A percentile compares a stretch with the other conserved stretches of the same genome.
phyloP scores from a whole-genome alignment of 1,140 invertebrate species.

The Ridgeia piscesae region DNA sequence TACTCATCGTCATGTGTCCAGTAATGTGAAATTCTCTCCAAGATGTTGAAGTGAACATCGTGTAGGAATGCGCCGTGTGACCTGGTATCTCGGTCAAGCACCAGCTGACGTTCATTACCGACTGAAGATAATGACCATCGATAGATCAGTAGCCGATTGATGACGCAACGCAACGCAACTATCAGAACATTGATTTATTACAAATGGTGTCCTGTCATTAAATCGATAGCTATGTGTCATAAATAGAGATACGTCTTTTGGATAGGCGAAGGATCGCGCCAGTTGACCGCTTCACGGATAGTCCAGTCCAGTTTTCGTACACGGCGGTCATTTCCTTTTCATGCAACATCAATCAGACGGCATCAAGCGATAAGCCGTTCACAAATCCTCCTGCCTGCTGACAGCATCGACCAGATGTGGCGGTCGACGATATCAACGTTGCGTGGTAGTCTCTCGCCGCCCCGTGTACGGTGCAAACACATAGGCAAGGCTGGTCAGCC shows the following conservation, averaged over 20 bases:
- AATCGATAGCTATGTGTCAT: not conserved
- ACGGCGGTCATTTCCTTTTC: not conserved
- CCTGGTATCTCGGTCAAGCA: too few species aligned
- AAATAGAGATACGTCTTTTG: not conserved
- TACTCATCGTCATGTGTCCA: too few species aligned
- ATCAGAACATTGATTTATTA: not conserved
- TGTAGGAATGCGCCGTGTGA: too few species aligned
- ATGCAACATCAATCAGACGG: not conserved
- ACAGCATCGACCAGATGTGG: constrained; percentile 38
- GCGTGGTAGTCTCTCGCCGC: not conserved
- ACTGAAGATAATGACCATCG: not conserved
- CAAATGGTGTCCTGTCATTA: not conserved
- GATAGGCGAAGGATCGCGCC: not conserved
- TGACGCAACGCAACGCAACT: not conserved
- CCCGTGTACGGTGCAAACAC: too few species aligned
- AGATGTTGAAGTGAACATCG: too few species aligned
- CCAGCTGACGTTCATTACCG: too few species aligned
- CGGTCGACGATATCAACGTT: not conserved
- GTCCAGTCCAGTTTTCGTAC: not conserved
- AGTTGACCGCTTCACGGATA: not conserved
- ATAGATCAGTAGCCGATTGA: not conserved
- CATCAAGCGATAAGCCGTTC: not conserved
- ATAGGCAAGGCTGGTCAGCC: too few species aligned
- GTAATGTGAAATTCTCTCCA: too few species aligned
- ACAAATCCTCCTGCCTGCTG: constrained; percentile 28